These are phyloP conservation scores for Anguilla pacifica DNA, from an alignment of 2,797 vertebrate species.

Conservation along the genomic window DNA sequence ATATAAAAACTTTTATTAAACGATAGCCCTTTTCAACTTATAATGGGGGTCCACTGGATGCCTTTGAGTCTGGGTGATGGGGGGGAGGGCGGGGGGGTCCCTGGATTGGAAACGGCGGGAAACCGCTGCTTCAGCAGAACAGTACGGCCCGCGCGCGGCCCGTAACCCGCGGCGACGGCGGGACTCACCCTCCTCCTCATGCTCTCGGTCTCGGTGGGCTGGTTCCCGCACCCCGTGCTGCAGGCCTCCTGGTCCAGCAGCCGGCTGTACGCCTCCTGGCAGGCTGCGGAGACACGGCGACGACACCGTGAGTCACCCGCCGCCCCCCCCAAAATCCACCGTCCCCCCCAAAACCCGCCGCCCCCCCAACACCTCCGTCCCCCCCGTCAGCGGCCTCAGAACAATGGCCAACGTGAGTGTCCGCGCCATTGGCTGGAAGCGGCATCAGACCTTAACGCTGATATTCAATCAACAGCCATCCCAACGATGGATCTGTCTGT, in stretches of 20 bases:
- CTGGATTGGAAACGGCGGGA: background rate
- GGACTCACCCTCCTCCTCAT: slow-evolving; percentile 81
- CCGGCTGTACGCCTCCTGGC: slow-evolving; percentile 87
- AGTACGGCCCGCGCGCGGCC: too few relatives aligned
- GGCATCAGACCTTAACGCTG: slow-evolving; percentile 57
- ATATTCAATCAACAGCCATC: slow-evolving; percentile 60
- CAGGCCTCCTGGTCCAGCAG: slow-evolving; percentile 86
- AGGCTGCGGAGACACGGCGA: slow-evolving; percentile 72
- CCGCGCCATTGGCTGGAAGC: background rate
- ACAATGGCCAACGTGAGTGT: background rate
- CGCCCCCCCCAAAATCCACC: slow-evolving; percentile 1
- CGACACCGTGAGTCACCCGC: slow-evolving; percentile 2
- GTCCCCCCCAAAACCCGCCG: slow-evolving; percentile 17
- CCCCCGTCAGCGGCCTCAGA: background rate
- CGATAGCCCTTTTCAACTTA: background rate
- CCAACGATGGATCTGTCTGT: slow-evolving; percentile 34
- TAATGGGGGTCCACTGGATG: background rate
- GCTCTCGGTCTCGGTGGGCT: slow-evolving; percentile 80
- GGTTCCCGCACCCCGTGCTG: slow-evolving; percentile 84
- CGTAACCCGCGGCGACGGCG: background rate
- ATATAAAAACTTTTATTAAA: too few relatives aligned
- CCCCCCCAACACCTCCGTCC: background rate
- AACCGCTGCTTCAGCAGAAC: background rate
- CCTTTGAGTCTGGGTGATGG: background rate
- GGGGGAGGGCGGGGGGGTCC: too few relatives aligned